Evolutionary conservation across 35 echinoderm and acorn worm species (phyloP).

Genomic region (Lytechinus variegatus): DNA sequence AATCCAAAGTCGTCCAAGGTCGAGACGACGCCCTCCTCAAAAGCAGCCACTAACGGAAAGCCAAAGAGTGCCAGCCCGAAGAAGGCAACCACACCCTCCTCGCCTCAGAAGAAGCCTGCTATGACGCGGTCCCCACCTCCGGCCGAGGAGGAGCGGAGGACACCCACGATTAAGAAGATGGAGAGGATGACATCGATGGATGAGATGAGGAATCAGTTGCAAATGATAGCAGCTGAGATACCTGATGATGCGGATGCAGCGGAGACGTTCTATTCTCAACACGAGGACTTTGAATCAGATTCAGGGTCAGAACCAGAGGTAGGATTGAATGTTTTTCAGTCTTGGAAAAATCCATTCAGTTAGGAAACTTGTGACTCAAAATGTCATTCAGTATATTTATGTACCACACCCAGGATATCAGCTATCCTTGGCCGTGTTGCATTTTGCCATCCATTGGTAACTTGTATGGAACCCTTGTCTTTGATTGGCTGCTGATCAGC

Average conservation of each 20-base stretch:
- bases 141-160: slow-evolving; percentile 2
- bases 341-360: neutral
- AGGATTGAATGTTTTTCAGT: neutral
- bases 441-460: no score
- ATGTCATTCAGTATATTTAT: no score
- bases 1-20: neutral
- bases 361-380: no score
- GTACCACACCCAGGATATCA: no score
- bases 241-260: slow-evolving; percentile 91
- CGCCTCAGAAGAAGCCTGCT: slow-evolving; percentile 33
- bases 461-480: no score
- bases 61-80: slow-evolving; percentile 51
- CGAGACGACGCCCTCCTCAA: neutral
- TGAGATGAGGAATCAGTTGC: slow-evolving; percentile 55
- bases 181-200: slow-evolving; percentile 44
- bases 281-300: slow-evolving; percentile 96
- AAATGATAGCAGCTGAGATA: slow-evolving; percentile 59
- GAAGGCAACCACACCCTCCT: slow-evolving; percentile 40
- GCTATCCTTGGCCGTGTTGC: no score
- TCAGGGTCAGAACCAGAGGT: slow-evolving; percentile 74
- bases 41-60: neutral
- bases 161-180: slow-evolving; percentile 10
- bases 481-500: no score
- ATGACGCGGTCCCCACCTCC: neutral
- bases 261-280: slow-evolving; percentile 94